Conservation (phyloP, 2,797 vertebrate species). For the Champsocephalus gunnari region DNA sequence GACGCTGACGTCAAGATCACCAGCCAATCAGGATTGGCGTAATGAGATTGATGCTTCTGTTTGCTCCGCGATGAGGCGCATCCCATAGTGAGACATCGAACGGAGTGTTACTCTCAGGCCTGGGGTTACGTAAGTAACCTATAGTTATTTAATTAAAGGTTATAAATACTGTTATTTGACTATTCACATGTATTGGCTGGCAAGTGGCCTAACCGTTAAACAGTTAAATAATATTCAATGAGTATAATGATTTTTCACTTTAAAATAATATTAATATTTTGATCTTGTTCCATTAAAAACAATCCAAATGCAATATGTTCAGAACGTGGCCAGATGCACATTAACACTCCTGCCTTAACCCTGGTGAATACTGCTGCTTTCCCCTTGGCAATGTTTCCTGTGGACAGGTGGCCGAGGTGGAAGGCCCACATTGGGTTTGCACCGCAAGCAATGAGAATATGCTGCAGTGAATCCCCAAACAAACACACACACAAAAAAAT, state of each 20-base stretch:
- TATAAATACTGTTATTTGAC: not conserved
- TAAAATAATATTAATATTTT: constrained; percentile 26
- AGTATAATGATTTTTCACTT: constrained; percentile 1
- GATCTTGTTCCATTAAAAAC: constrained; percentile 25
- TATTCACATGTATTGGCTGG: constrained; percentile 1
- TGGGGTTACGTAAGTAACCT: too few relatives aligned
- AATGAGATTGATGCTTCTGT: too few relatives aligned
- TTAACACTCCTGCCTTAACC: constrained; percentile 47
- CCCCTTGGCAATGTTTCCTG: constrained; percentile 64
- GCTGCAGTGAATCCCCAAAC: constrained; percentile 48
- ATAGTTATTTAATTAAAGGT: not conserved
- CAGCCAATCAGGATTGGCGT: too few relatives aligned
- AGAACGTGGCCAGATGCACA: constrained; percentile 44
- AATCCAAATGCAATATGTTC: constrained; percentile 51
- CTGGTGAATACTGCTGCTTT: constrained; percentile 66
- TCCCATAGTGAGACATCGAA: too few relatives aligned
- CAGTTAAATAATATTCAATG: constrained; percentile 35
- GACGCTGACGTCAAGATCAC: too few relatives aligned
- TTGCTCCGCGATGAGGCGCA: too few relatives aligned
- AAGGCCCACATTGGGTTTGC: constrained; percentile 70
- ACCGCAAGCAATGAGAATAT: constrained; percentile 55
- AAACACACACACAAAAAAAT: constrained; percentile 50
- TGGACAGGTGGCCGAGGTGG: constrained; percentile 77
- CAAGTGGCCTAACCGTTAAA: not conserved
- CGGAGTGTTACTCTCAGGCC: accelerated